Percentiles rank a stretch among this genome's conserved stretches.
phyloP scores from a whole-genome alignment of 1,140 invertebrate genomes.

The Magallana gigas region DNA sequence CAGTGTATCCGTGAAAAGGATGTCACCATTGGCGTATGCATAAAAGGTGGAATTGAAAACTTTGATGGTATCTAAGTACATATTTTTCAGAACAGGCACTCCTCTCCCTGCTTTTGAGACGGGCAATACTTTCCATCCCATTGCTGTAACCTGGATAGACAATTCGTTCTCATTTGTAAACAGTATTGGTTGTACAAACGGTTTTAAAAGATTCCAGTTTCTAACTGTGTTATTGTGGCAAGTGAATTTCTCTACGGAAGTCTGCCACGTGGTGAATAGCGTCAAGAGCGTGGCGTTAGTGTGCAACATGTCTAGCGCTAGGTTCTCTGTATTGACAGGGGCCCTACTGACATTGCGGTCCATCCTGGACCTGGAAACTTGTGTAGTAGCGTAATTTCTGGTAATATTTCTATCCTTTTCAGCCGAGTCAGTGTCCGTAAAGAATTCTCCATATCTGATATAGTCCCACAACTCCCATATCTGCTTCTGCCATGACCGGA shows the following conservation, averaged over 20 bases:
- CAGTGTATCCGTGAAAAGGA: conserved; percentile 56
- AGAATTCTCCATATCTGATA: neutral
- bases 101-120: conserved; percentile 42
- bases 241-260: conserved; percentile 47
- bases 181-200: conserved; percentile 53
- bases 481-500: conserved; percentile 43
- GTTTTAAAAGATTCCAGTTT: conserved; percentile 56
- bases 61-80: conserved; percentile 54
- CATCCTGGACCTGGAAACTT: neutral
- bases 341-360: neutral
- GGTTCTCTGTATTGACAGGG: neutral
- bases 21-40: conserved; percentile 62
- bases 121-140: conserved; percentile 55
- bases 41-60: conserved; percentile 54
- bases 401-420: neutral
- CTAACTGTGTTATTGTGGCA: conserved; percentile 58
- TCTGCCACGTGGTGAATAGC: conserved; percentile 54
- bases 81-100: conserved; percentile 56
- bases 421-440: neutral
- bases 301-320: neutral
- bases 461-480: conserved; percentile 43
- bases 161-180: conserved; percentile 54
- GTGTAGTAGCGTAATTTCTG: neutral
- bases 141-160: neutral
- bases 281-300: conserved; percentile 39